Evolutionary conservation across 2,797 vertebrate species (phyloP).

Genomic region (Rhadinocentrus ornatus): DNA sequence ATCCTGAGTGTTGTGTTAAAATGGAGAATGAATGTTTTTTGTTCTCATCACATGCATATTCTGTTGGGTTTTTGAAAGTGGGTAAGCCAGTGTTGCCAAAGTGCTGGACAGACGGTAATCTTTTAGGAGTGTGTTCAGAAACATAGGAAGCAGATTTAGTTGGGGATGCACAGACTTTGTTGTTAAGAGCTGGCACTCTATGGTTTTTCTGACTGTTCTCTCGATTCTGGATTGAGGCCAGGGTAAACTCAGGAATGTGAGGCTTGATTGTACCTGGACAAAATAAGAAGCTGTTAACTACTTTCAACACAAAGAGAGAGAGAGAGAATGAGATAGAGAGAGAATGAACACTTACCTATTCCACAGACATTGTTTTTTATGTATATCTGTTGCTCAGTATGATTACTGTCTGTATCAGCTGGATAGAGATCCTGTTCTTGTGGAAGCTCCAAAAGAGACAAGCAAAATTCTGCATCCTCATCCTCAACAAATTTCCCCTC

Average conservation of each 20-base stretch:
- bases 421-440: conserved; percentile 1
- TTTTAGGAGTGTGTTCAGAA: conserved; percentile 15
- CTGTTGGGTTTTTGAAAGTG: conserved; percentile 3
- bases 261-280: conserved; percentile 40
- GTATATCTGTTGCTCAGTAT: conserved; percentile 11
- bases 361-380: conserved; percentile 4
- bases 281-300: conserved; percentile 7
- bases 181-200: conserved; percentile 6
- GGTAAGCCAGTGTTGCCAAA: neutral
- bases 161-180: conserved; percentile 1
- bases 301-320: neutral
- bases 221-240: conserved; percentile 15
- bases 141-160: conserved; percentile 14
- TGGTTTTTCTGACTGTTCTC: conserved; percentile 23
- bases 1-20: conserved; percentile 14
- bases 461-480: neutral
- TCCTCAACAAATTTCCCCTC: neutral
- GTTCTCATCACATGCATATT: conserved; percentile 6
- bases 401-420: conserved; percentile 1
- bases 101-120: conserved; percentile 14
- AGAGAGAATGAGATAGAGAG: neutral
- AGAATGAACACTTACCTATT: conserved; percentile 35
- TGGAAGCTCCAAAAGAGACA: conserved; percentile 36
- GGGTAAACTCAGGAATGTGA: conserved; percentile 16
- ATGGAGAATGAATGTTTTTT: conserved; percentile 3